Evolutionary conservation across 2,113 vertebrate genomes (phyloP).

Genomic region (Carlito syrichta): DNA sequence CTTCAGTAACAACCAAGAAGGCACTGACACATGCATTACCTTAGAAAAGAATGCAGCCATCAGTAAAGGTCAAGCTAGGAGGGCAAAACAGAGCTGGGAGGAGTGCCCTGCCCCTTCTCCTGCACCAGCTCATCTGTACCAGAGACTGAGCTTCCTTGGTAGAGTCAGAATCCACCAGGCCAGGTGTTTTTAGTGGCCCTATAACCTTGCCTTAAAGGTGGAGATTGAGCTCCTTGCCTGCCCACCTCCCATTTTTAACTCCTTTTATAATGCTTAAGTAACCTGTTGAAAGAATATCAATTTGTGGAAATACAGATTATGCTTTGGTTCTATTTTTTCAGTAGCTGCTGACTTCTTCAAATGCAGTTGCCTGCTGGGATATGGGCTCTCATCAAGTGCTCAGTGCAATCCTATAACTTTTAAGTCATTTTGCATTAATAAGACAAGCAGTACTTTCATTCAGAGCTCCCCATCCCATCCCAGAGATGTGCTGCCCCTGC

Average conservation of each 20-base stretch:
- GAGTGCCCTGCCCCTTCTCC: not conserved
- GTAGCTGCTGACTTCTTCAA: not conserved
- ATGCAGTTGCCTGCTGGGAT: not conserved
- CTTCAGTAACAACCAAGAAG: conserved; percentile 2
- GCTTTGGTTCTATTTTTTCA: not conserved
- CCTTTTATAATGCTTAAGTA: not conserved
- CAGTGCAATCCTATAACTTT: not conserved
- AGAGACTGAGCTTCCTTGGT: not conserved
- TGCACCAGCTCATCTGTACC: not conserved
- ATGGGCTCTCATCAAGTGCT: not conserved
- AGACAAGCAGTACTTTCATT: not conserved
- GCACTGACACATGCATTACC: not conserved
- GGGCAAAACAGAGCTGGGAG: not conserved
- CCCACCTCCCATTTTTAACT: not conserved
- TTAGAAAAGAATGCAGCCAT: not conserved
- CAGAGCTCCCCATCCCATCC: not conserved
- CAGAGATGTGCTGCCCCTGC: too few relatives aligned
- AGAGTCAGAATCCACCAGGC: not conserved
- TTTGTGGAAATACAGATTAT: not conserved
- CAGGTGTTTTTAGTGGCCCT: not conserved
- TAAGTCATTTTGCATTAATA: not conserved
- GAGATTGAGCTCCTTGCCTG: not conserved
- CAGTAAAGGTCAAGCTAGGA: not conserved
- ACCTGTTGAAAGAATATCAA: not conserved
- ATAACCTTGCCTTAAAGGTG: not conserved